These are phyloP conservation scores for Hexactinellida sp. DNA, from an alignment of 37 sponge, comb jelly and placozoan genomes.

Conservation along the genomic window DNA sequence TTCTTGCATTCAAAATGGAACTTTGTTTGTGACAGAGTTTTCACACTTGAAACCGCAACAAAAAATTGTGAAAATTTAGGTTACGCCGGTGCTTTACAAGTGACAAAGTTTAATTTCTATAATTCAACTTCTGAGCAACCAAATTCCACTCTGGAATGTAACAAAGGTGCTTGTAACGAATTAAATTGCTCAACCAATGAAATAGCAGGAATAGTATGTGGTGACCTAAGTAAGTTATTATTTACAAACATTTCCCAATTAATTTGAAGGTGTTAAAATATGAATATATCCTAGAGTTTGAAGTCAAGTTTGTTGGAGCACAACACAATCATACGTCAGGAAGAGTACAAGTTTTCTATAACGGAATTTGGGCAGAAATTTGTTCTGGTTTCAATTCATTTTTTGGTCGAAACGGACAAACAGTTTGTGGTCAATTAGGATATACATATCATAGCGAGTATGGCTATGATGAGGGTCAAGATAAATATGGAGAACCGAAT, in stretches of 20 bases:
- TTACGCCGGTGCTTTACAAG: not conserved
- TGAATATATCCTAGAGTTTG: not conserved
- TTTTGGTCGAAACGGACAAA: not conserved
- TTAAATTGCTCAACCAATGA: not conserved
- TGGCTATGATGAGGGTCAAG: not conserved
- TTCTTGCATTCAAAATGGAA: not conserved
- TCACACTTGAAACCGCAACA: not conserved
- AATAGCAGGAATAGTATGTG: not conserved
- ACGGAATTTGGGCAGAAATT: slow-evolving; percentile 44
- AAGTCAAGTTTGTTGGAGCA: not conserved
- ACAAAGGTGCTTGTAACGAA: not conserved
- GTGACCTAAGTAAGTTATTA: not conserved
- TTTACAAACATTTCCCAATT: too few relatives aligned
- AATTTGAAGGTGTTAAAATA: not conserved
- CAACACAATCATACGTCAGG: slow-evolving; percentile 1
- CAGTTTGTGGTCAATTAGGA: slow-evolving; percentile 38
- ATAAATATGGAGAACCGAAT: not conserved
- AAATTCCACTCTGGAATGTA: not conserved
- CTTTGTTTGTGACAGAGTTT: not conserved
- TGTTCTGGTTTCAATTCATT: slow-evolving; percentile 12
- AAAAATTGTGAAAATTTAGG: slow-evolving; percentile 13
- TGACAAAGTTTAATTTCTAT: not conserved
- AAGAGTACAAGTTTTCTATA: slow-evolving; percentile 45
- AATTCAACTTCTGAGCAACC: not conserved
- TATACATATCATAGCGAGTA: not conserved